Evolutionary conservation across 2,113 vertebrate species (phyloP), one percentile per base, ranked within the genome.

Genomic region (Vidua macroura): DNA sequence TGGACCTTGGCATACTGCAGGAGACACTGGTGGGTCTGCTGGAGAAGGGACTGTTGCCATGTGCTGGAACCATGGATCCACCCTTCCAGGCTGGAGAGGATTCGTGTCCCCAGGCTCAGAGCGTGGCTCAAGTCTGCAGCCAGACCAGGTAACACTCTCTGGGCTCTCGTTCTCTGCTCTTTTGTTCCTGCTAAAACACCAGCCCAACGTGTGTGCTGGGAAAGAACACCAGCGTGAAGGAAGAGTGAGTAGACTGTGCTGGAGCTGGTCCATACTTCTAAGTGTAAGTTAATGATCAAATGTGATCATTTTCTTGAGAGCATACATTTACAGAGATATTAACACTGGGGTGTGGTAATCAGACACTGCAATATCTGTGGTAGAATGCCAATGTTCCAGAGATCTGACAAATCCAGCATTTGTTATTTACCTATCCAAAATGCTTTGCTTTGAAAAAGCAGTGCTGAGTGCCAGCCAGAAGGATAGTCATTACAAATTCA

Each of bases 361-460:
- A 83, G 88, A 35, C 48, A 13, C 39, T 63, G 31, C 60, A 77
- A 37, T 78, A 69, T 49, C 60, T 13, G 1, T 48, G 83, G 73
- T 69, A 44, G 72, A 81, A 88, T 56, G 92, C 62, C 91, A 91
- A 0, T 15, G 52, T 91, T 93, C 79, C 64, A 56, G 69, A 78
- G 64, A 72, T 44, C 56, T 93, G 83, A 79, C 66, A 80, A 92
- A 72, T 48, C 39, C 69, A 82, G 77, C 66, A 84, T 79, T 95
- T 92, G 60, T 91, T 92, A 88, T 84, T 92, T 82, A 49, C 86
- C 91, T 86, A 39, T 84, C 88, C 48, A 52, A 86, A 93, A n/a
- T 6, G 15, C 39, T 92, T 64, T 85, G 52, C 91, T 90, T 82
- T 48, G 60, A 64, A 52, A 81, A 86, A 75, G 59, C 62, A 30